Conservation (phyloP, 2,113 vertebrate species). For the Percina caprodes region DNA sequence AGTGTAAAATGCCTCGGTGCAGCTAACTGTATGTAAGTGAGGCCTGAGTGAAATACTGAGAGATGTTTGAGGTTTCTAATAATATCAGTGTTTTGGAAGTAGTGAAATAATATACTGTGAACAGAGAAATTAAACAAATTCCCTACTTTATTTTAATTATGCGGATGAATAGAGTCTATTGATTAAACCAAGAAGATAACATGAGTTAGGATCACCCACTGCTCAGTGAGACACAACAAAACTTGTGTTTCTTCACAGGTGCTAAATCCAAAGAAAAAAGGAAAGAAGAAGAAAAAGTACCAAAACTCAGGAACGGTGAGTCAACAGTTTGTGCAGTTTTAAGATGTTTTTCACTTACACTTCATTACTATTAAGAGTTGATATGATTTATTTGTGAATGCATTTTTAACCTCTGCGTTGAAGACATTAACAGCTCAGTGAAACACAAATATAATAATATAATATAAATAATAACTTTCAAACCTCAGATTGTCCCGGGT, state of each 20-base stretch:
- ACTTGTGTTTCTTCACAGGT: conserved; percentile 84
- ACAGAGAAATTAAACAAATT: neutral
- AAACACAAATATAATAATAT: neutral
- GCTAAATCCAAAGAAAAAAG: conserved; percentile 97
- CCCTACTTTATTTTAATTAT: no score
- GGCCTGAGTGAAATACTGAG: neutral
- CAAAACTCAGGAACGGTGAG: conserved; percentile 98
- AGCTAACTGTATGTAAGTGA: neutral
- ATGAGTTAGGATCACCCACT: neutral
- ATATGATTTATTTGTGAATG: neutral
- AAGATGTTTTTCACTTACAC: neutral
- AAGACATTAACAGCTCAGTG: no score
- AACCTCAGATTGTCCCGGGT: neutral
- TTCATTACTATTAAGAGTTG: neutral
- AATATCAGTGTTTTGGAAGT: neutral
- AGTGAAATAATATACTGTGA: neutral
- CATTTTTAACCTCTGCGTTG: neutral
- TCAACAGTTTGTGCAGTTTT: conserved; percentile 39
- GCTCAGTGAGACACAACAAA: neutral
- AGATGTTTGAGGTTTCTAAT: neutral
- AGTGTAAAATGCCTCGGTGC: neutral
- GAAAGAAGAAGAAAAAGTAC: conserved; percentile 98
- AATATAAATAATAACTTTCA: neutral
- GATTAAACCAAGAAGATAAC: neutral
- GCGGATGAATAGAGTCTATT: neutral